phyloP scores from a whole-genome alignment of 2,797 vertebrate genomes.

The Peromyscus attwateri region DNA sequence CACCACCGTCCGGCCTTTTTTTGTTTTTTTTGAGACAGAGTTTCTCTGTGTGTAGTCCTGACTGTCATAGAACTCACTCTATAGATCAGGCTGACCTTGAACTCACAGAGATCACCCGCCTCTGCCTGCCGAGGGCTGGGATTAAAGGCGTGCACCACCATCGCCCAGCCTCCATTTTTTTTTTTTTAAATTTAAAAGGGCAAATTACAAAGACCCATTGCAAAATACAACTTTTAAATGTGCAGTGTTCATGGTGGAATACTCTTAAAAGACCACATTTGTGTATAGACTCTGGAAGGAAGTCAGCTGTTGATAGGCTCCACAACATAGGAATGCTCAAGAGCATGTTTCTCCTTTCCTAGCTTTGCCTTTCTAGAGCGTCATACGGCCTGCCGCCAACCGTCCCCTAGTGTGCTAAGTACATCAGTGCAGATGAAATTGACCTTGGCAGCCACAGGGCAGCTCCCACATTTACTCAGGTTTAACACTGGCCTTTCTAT shows the following conservation, averaged over 20 bases:
- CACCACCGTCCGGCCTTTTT: too few species aligned
- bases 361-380: not conserved
- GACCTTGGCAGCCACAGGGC: not conserved
- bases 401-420: not conserved
- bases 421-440: not conserved
- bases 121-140: too few species aligned
- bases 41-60: too few species aligned
- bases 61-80: too few species aligned
- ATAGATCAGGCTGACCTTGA: too few species aligned
- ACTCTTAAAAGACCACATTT: not conserved
- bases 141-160: too few species aligned
- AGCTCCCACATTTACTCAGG: not conserved
- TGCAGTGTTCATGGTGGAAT: not conserved
- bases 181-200: not conserved
- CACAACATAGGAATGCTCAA: not conserved
- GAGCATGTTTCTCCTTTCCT: not conserved
- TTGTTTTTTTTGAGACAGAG: not conserved
- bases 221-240: not conserved
- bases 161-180: too few species aligned
- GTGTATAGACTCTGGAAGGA: not conserved
- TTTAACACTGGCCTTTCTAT: not conserved
- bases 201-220: not conserved
- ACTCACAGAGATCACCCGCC: too few species aligned
- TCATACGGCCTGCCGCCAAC: not conserved
- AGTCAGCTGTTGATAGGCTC: not conserved